Evolutionary conservation across 2,113 vertebrate genomes (phyloP), one percentile per base, ranked within the genome.

Genomic region (Paraplagusia blochii): DNA sequence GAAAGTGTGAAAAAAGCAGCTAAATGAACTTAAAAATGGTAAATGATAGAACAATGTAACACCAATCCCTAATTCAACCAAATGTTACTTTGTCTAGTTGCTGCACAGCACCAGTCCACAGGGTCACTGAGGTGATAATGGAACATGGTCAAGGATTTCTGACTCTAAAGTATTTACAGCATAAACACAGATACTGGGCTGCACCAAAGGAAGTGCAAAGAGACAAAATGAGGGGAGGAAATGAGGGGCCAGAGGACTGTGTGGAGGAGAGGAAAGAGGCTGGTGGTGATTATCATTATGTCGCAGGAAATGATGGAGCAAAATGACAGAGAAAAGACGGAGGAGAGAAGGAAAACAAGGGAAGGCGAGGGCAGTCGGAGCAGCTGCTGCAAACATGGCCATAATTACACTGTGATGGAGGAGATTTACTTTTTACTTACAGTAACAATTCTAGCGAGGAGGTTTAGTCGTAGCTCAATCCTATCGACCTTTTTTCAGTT

Each of bases 141-240:
- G 66, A 44, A 39, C 19, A 10, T 48, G 46, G 45, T 5, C 50
- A 65, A 40, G 38, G 38, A 38, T 38, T 38, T 40, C 38, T 40
- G 11, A 12, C 53, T 7, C 44, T 68, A 62, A 80, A 64, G 47
- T 47, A 59, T 44, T 76, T 66, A 77, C 52, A 46, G 69, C 40
- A 46, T 49, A 57, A 15, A 66, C 65, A 69, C 33, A 35, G 52
- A 71, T 11, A 61, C 44, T 76, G 74, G 74, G 46, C 43, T 36
- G 18, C 3, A 35, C 35, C 42, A 15, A 35, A 35, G 78, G 83
- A 83, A 86, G 79, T 69, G 68, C 71, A 39, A 51, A 58, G 46
- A 15, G 42, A 14, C 71, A 48, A 76, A 76, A 82, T 63, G 59
- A 84, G 62, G 0, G 14, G 54, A 75, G 80, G 83, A 85, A 84